Conservation (phyloP, 2,797 vertebrate species). For the Meriones psammophilus region DNA sequence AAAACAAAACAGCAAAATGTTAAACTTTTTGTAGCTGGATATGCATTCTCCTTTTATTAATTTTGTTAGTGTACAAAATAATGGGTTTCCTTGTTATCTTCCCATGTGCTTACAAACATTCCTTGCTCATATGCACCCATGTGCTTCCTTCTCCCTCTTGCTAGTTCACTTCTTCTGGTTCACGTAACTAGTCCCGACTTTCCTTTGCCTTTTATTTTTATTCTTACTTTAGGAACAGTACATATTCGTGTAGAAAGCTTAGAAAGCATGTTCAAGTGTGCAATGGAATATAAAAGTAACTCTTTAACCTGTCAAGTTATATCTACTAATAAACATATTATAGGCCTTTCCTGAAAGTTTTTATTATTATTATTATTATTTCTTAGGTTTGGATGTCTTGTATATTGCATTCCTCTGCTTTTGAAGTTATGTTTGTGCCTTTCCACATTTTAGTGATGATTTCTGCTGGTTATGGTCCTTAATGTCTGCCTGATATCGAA, state of each 20-base stretch:
- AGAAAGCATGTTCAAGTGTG: neutral
- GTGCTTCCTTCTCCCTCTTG: too few relatives aligned
- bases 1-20: neutral
- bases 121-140: neutral
- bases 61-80: neutral
- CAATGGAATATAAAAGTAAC: neutral
- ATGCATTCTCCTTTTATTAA: neutral
- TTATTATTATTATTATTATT: constrained; percentile 17
- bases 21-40: constrained; percentile 23
- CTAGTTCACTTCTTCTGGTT: neutral
- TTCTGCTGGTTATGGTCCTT: neutral
- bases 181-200: neutral
- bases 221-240: neutral
- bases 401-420: neutral
- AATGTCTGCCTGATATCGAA: neutral
- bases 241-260: neutral
- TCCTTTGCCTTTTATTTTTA: neutral
- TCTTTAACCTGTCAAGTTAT: neutral
- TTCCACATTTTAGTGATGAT: constrained; percentile 15
- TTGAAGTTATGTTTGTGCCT: constrained; percentile 46
- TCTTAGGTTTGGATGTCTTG: neutral
- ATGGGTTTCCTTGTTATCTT: neutral
- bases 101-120: neutral
- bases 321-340: neutral
- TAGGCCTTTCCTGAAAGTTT: neutral